Evolutionary conservation across 2,113 vertebrate genomes (phyloP), one percentile per base, ranked within the genome.

Genomic region (Sinocyclocheilus anophthalmus): DNA sequence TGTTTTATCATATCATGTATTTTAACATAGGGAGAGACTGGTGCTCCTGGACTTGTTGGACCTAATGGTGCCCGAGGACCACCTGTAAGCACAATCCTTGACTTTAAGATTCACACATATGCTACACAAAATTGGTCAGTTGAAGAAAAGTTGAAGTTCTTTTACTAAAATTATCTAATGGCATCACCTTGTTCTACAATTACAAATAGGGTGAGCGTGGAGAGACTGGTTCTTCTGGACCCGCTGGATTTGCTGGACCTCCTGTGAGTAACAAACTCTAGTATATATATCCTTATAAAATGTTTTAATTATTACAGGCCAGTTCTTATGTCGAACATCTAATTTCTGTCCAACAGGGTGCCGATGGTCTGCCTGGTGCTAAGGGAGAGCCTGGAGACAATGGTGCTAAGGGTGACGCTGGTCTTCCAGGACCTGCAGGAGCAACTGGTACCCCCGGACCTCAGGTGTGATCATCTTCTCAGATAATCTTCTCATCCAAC

Each of bases 161-260:
- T 50, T 63, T 26, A n/a, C 14, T 37, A 73, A 53, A 83, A 57
- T 73, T 0, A 24, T 33, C 69, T 73, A 33, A 83, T 73, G 1
- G 1, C 20, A 4, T 59, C 6, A 10, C 53, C 30, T 12, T 26
- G 30, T 59, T 83, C 4, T 85, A 33, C 8, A 87, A 18, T 84
- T 53, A 20, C 20, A 57, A 55, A 59, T 87, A 99, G 98, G 98
- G 98, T 76, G 98, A 98, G 90, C 97, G 98, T 16, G 98, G 98
- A 87, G 98, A 99, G 91, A 37, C 96, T 59, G 98, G 98, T 89
- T 94, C 97, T 78, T 94, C 97, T 0, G 98, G 98, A 92, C 98
- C 98, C 90, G 98, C 97, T 94, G 98, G 98, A 94, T 99, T 99
- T 22, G 97, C 98, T 90, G 98, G 98, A 94, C 97, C 98, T 90